phyloP scores from a whole-genome alignment of 2,797 vertebrate genomes.

The Karalla daura region DNA sequence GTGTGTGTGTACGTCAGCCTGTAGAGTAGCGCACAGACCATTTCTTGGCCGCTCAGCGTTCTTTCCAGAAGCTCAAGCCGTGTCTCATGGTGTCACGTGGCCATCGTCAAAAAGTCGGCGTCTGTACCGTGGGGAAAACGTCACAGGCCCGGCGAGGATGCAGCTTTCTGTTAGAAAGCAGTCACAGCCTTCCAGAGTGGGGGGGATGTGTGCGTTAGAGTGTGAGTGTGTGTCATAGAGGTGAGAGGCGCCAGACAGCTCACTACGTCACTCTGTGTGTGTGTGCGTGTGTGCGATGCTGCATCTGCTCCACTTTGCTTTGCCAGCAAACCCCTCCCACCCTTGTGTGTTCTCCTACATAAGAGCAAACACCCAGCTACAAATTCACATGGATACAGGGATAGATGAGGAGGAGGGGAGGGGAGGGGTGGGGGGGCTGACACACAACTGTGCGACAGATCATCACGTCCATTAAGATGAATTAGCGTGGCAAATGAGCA shows the following conservation, averaged over 20 bases:
- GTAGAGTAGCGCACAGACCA: too few relatives aligned
- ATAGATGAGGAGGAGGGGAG: too few relatives aligned
- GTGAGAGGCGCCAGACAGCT: conserved; percentile 34
- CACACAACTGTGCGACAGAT: conserved; percentile 8
- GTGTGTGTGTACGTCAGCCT: conserved; percentile 11
- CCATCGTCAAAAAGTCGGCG: too few relatives aligned
- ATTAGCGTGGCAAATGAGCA: conserved; percentile 18
- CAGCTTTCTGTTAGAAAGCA: conserved; percentile 37
- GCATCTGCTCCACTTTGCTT: conserved; percentile 52
- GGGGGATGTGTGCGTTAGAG: conserved; percentile 8
- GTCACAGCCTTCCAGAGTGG: background rate
- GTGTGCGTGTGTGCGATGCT: conserved; percentile 18
- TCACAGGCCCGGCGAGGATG: too few relatives aligned
- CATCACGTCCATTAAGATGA: conserved; percentile 2
- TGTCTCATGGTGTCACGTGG: too few relatives aligned
- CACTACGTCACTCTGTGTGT: conserved; percentile 9
- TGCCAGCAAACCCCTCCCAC: conserved; percentile 2
- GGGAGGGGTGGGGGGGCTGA: too few relatives aligned
- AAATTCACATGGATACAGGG: background rate
- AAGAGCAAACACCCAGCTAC: conserved; percentile 3
- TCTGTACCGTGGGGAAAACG: too few relatives aligned
- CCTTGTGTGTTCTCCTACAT: conserved; percentile 27
- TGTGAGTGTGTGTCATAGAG: conserved; percentile 5
- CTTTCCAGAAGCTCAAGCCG: too few relatives aligned
- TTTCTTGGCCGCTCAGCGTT: too few relatives aligned